A percentile compares a stretch with the other conserved stretches of the same genome.
Conservation (phyloP, 1,140 invertebrate genomes). For the Dinothrombium tinctorium region DNA sequence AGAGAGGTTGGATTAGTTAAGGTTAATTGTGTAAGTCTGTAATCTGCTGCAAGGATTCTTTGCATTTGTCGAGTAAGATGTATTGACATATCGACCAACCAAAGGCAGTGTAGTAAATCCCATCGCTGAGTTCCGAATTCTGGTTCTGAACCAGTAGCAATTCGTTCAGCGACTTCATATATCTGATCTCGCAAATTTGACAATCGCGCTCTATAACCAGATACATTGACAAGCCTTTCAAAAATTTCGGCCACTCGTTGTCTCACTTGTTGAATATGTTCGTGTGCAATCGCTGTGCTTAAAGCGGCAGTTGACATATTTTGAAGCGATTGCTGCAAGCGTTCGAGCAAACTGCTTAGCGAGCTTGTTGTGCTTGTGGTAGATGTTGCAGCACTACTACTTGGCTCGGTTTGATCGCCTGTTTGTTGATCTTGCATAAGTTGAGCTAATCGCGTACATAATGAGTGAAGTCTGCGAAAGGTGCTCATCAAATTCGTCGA, state of each 20-base stretch:
- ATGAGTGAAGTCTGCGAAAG: background rate
- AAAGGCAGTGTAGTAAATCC: conserved; percentile 9
- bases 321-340: conserved; percentile 1
- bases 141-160: background rate
- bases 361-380: background rate
- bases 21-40: conserved; percentile 1
- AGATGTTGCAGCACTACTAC: background rate
- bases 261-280: conserved; percentile 6
- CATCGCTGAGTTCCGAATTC: conserved; percentile 1
- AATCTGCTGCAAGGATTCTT: conserved; percentile 6
- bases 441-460: background rate
- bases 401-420: background rate
- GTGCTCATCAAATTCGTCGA: conserved; percentile 1
- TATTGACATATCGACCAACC: conserved; percentile 6
- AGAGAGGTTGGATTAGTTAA: background rate
- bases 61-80: conserved; percentile 9
- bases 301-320: conserved; percentile 4
- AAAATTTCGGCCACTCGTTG: conserved; percentile 7
- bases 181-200: conserved; percentile 7
- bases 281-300: conserved; percentile 2
- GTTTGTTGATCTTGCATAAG: background rate
- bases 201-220: conserved; percentile 5
- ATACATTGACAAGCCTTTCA: conserved; percentile 5
- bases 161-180: conserved; percentile 6
- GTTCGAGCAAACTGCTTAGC: background rate